Conservation (phyloP, 2,888 invertebrate species). For the Andrena dorsata region DNA sequence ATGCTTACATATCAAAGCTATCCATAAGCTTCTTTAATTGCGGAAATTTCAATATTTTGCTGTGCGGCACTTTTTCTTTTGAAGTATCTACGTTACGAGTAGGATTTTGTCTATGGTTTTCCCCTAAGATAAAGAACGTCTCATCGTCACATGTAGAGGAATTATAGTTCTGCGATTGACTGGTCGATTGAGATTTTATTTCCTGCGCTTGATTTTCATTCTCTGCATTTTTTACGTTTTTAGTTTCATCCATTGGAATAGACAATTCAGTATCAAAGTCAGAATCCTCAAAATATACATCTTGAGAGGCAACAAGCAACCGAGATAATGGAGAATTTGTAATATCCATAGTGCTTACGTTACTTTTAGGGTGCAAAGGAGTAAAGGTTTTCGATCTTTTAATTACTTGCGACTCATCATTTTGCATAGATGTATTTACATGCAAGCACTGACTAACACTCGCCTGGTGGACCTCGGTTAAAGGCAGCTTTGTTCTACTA, state of each 20-base stretch:
- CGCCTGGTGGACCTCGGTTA: not conserved
- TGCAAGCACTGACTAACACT: not conserved
- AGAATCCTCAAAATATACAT: not conserved
- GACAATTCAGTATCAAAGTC: not conserved
- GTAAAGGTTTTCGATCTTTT: slow-evolving; percentile 6
- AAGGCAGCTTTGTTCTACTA: not conserved
- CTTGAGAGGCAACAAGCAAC: not conserved
- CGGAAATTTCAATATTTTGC: not conserved
- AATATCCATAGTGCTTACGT: not conserved
- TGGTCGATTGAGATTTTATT: not conserved
- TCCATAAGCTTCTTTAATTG: slow-evolving; percentile 29
- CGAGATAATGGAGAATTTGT: not conserved
- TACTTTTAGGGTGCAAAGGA: not conserved
- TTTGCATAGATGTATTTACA: slow-evolving; percentile 5
- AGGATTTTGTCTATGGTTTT: slow-evolving; percentile 21
- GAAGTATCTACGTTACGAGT: not conserved
- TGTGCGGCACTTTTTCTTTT: not conserved
- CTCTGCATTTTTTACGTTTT: not conserved
- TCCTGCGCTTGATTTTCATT: not conserved
- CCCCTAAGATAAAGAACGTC: slow-evolving; percentile 39
- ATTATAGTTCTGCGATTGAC: not conserved
- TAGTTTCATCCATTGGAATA: not conserved
- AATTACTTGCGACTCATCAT: not conserved
- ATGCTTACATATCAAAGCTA: slow-evolving; percentile 55
- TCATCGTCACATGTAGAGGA: slow-evolving; percentile 38